Base-by-base conservation (phyloP, 2,113 vertebrate genomes). In the Brachirus orientalis region DNA sequence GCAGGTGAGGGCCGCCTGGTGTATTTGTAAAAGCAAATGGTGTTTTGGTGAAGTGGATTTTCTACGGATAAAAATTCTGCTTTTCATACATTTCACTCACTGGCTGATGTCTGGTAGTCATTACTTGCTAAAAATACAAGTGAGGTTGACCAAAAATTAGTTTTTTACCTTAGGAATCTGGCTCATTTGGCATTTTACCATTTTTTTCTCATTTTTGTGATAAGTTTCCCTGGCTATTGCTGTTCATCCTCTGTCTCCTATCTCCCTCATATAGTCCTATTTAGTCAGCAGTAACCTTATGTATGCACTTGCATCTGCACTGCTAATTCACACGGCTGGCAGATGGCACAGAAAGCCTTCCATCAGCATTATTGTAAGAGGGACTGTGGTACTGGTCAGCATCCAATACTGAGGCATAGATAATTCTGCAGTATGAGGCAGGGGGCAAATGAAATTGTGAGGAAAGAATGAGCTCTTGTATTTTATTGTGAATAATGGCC, bases 31-130 rank as follows among this genome's bases (percentile, higher is more conserved):
- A 69, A 81, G 55, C 54, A 50, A 74, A 76, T 53, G 35, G 55
- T 83, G 72, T 80, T 60, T 61, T n/a, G n/a, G n/a, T n/a, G n/a
- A n/a, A n/a, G n/a, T n/a, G n/a, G 72, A 72, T 85, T 82, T 75
- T 81, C 60, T 63, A 14, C 14, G 40, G 67, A 69, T 81, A 78
- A 67, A 85, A 63, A 75, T 38, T 54, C 75, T 67, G 72, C 54
- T 73, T 73, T 75, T 69, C 17, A 70, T n/a, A 55, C 68, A 62
- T 80, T 57, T 66, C 54, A 56, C 40, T 70, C 63, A 10, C 38
- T 40, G 8, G 8, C 9, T 40, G 8, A 40, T 40, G 38, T 40
- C 28, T 28, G 28, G 28, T 28, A 28, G 62, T 75, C 69, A 68
- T 63, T n/a, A n/a, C n/a, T n/a, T n/a, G n/a, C n/a, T n/a, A n/a